Evolutionary conservation across 2,888 invertebrate genomes (phyloP), one percentile per base, ranked within the genome.

Genomic region (Operophtera brumata): DNA sequence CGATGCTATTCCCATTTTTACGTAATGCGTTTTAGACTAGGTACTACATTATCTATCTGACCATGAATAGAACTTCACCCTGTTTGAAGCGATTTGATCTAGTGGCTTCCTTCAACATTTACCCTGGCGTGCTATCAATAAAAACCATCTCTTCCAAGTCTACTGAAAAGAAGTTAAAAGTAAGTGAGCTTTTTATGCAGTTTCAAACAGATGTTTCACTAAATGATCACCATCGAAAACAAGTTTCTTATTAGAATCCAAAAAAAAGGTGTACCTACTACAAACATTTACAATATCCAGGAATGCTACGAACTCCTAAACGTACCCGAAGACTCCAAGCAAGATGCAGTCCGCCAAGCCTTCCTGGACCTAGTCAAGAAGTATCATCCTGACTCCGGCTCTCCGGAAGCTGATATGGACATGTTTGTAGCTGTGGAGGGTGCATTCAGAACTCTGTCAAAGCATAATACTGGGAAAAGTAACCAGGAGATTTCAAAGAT

Each of bases 301-400:
- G 92, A 93, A 86, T 94, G 93, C 67, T 96, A 93, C 73, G 82
- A 88, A 62, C 81, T 93, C 34, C 85, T 97, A 30, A 93, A 93
- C 49, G 86, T 97, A 30, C 83, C 92, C 0, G 90, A 93, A 63
- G 84, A 92, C 48, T 93, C 95, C 14, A 94, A 94, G 64, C 94
- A 95, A 78, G 93, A 94, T 69, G 92, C 92, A 20, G 92, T 96
- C 7, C 91, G 94, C 47, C 78, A 91, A 62, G 94, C 96, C 1
- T 97, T 95, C 74, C 83, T 97, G 43, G 86, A 91, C 48, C 85
- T 96, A 36, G 96, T 94, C 0, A 97, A 96, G 78, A 92, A 92
- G 66, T 96, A 93, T 70, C 97, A 97, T 80, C 97, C 97, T 0
- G 97, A 97, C 71, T 94, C 95, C 41, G 93, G 94, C 0, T 91